Evolutionary conservation across 2,888 invertebrate species (phyloP), one percentile per base, ranked within the genome.

Genomic region (Ethmia dodecea): DNA sequence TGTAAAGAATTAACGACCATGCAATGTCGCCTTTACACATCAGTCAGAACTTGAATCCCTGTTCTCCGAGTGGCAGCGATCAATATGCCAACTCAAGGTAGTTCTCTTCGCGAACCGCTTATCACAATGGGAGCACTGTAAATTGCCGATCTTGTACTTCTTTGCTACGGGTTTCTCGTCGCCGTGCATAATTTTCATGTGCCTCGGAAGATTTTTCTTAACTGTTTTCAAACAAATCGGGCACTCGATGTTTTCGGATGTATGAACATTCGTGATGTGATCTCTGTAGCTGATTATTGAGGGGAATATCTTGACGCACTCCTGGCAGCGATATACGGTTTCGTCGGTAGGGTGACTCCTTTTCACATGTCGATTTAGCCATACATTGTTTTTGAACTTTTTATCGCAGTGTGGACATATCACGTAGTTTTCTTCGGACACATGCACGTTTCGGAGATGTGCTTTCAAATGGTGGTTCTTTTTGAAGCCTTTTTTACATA

Each of bases 331-430:
- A 34, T 66, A 63, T 8, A 49, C 35, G 47, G 60, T 47, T 0
- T 60, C 63, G 13, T 64, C 62, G 2, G 13, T 13, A 0, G 64
- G 58, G 29, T 68, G 68, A 2, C 51, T 52, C 59, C 64, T 65
- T 35, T 55, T 59, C 2, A 58, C 49, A 31, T 68, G 68, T 3
- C 59, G 41, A 31, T 63, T 56, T 1, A 68, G 37, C 0, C 66
- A 30, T 52, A 56, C 58, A 3, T 54, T 51, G 0, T 47, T 52
- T 45, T 64, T 65, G 27, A 62, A 66, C 1, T 37, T 38, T 22
- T 68, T 65, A 2, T 45, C 28, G 11, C 67, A 68, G 2, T 50
- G 38, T 0, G 49, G 47, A 13, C 66, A 66, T 1, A 45, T 35
- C 0, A 57, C 59, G 0, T 48, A 44, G 2, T 48, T 38, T 0